A percentile compares a stretch with the other conserved stretches of the same genome.
These are phyloP conservation scores for Holothuria glaberrima DNA, from an alignment of 35 echinoderm and acorn worm genomes.

Conservation along the genomic window DNA sequence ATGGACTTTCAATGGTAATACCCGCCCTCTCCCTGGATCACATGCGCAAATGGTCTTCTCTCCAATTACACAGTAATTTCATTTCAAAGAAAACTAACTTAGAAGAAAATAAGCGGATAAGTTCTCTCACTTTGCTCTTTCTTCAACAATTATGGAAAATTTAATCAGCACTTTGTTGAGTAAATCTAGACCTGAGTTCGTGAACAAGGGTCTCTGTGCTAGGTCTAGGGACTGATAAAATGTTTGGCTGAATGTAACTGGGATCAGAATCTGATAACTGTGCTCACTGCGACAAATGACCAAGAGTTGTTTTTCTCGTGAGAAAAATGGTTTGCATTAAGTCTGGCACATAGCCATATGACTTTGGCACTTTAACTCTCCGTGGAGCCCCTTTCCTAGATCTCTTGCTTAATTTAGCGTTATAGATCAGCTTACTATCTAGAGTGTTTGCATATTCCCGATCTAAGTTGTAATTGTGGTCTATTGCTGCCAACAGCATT, in stretches of 20 bases:
- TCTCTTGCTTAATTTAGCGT: not conserved
- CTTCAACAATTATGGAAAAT: not conserved
- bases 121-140: not conserved
- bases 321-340: slow-evolving; percentile 22
- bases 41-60: too few species aligned
- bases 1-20: too few species aligned
- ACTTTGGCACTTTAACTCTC: slow-evolving; percentile 22
- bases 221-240: slow-evolving; percentile 20
- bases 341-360: slow-evolving; percentile 19
- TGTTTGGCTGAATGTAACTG: slow-evolving; percentile 5
- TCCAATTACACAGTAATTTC: too few species aligned
- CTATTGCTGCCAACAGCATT: slow-evolving; percentile 28
- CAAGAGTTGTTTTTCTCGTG: slow-evolving; percentile 7
- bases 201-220: slow-evolving; percentile 31
- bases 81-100: too few species aligned
- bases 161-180: not conserved
- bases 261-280: slow-evolving; percentile 15
- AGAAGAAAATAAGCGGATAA: too few species aligned
- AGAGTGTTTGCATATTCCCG: not conserved
- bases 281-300: slow-evolving; percentile 37
- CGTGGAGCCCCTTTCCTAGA: slow-evolving; percentile 21
- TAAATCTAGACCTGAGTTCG: slow-evolving; percentile 22
- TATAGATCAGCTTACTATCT: not conserved
- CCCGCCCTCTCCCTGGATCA: too few species aligned
- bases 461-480: slow-evolving; percentile 53